Evolutionary conservation across 1,140 invertebrate genomes (phyloP).

Genomic region (Bradysia coprophila): DNA sequence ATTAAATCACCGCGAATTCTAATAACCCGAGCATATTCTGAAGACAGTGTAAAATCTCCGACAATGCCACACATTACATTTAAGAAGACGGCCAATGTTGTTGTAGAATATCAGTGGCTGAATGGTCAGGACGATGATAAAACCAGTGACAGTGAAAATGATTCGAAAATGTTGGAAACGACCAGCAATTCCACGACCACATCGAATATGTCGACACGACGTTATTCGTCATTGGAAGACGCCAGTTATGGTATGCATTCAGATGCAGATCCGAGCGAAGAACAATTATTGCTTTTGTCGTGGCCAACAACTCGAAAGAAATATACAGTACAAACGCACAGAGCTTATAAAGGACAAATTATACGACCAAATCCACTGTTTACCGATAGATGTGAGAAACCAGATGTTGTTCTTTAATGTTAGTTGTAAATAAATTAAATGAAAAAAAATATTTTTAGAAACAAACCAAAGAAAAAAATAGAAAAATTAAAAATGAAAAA

Average conservation of each 20-base stretch:
- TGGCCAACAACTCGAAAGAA: slow-evolving; percentile 1
- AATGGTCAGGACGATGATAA: background rate
- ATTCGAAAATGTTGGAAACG: too few species aligned
- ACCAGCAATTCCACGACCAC: background rate
- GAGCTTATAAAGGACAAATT: background rate
- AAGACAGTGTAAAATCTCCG: background rate
- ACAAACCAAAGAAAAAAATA: too few species aligned
- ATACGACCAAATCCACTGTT: background rate
- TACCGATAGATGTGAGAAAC: background rate
- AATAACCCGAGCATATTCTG: slow-evolving; percentile 1
- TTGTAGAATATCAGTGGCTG: background rate
- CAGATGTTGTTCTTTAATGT: slow-evolving; percentile 2
- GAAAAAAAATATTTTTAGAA: too few species aligned
- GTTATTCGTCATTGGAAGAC: background rate
- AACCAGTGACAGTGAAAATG: background rate
- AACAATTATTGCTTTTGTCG: background rate
- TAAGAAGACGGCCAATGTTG: background rate
- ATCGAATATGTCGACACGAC: background rate
- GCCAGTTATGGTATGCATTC: background rate
- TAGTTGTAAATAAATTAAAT: too few species aligned
- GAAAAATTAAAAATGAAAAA: too few species aligned
- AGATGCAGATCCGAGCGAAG: background rate
- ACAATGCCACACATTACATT: background rate
- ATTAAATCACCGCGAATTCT: background rate
- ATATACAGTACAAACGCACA: background rate